A percentile compares a stretch with the other conserved stretches of the same genome.
phyloP scores from a whole-genome alignment of 2,113 vertebrate species.

The Notarius quadriscutis region DNA sequence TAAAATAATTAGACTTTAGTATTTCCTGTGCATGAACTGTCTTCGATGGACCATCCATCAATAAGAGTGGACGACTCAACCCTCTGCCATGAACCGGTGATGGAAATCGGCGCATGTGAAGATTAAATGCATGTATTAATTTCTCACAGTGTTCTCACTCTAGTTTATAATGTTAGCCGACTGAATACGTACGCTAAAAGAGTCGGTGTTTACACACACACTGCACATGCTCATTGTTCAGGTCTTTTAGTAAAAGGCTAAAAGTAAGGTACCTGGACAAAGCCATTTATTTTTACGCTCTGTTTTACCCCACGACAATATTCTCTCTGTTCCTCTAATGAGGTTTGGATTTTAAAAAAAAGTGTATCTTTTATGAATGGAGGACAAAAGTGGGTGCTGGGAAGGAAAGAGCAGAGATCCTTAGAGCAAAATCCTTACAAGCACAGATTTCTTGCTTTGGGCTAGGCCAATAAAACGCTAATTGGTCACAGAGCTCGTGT shows the following conservation, averaged over 20 bases:
- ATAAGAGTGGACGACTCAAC: background rate
- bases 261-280: constrained; percentile 20
- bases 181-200: background rate
- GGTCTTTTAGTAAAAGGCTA: constrained; percentile 14
- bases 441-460: constrained; percentile 48
- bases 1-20: background rate
- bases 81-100: background rate
- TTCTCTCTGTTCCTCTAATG: constrained; percentile 44
- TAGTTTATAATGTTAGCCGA: background rate
- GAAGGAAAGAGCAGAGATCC: constrained; percentile 41
- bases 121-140: background rate
- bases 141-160: background rate
- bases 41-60: background rate
- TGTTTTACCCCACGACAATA: constrained; percentile 31
- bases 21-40: background rate
- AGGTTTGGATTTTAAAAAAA: constrained; percentile 28
- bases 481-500: constrained; percentile 65
- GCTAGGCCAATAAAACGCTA: constrained; percentile 59
- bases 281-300: constrained; percentile 28
- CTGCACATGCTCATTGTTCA: background rate
- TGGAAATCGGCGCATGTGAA: background rate
- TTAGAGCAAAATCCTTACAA: constrained; percentile 46
- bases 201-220: background rate
- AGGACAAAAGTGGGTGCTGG: constrained; percentile 26
- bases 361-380: constrained; percentile 47